Percentiles rank a stretch among this genome's conserved stretches.
phyloP scores from a whole-genome alignment of 2,797 vertebrate genomes.

The Melanotaenia trifasciata region DNA sequence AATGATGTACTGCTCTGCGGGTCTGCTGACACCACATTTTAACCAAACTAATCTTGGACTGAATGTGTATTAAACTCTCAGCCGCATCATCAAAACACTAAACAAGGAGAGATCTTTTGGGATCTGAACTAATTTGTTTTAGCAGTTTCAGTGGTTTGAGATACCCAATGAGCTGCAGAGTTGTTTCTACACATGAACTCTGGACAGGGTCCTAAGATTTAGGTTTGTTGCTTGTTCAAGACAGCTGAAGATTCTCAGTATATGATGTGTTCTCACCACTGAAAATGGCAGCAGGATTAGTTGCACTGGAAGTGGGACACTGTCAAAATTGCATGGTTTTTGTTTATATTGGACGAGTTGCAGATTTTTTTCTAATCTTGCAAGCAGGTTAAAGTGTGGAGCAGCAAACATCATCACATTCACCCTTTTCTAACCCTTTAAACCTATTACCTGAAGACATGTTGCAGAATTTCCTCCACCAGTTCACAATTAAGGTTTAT shows the following conservation, averaged over 20 bases:
- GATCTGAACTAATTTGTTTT: not conserved
- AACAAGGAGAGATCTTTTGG: no score
- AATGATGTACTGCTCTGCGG: not conserved
- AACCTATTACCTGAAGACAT: not conserved
- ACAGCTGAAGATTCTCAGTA: not conserved
- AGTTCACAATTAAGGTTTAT: not conserved
- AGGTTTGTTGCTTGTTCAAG: not conserved
- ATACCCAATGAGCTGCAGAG: not conserved
- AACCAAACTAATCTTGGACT: not conserved
- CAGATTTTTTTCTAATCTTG: not conserved
- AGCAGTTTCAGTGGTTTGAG: not conserved
- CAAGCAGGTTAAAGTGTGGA: not conserved
- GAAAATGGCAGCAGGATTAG: not conserved
- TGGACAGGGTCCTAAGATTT: not conserved
- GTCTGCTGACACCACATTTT: not conserved
- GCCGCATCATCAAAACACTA: not conserved
- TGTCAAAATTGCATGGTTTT: not conserved
- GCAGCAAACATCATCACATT: not conserved
- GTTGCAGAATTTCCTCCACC: not conserved
- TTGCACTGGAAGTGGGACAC: not conserved
- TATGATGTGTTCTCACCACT: not conserved
- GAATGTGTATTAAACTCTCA: constrained; percentile 1
- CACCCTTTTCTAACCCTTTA: not conserved
- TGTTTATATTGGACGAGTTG: not conserved
- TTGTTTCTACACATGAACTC: not conserved